Conservation (phyloP, 2,797 vertebrate species). For the Rhynchotus rufescens region DNA sequence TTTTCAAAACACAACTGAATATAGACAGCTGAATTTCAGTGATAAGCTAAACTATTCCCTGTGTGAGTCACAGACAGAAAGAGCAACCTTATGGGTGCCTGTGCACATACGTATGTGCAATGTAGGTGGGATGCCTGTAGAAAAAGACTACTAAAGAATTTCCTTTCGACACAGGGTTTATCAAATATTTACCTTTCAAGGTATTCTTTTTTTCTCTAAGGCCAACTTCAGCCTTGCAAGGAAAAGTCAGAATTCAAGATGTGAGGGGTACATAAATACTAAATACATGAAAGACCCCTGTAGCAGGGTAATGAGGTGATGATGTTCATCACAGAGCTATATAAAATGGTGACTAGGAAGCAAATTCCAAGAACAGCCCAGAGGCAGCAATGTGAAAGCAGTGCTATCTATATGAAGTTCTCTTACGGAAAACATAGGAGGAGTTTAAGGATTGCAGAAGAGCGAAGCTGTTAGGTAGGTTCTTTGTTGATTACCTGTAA, state of each 20-base stretch:
- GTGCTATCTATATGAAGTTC: neutral
- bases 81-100: neutral
- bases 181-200: neutral
- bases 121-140: neutral
- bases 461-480: neutral
- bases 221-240: neutral
- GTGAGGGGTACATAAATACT: neutral
- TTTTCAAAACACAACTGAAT: neutral
- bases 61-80: neutral
- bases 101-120: rapidly evolving
- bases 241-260: neutral
- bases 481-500: neutral
- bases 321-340: neutral
- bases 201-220: neutral
- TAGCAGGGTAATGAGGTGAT: neutral
- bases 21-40: neutral
- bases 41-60: neutral
- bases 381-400: neutral
- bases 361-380: neutral
- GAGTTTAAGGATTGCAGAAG: neutral
- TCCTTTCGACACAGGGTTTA: neutral
- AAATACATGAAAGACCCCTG: neutral
- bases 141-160: neutral
- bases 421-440: rapidly evolving
- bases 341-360: neutral